Conservation (phyloP, 2,888 invertebrate species). For the Mesorhabditis spiculigera region DNA sequence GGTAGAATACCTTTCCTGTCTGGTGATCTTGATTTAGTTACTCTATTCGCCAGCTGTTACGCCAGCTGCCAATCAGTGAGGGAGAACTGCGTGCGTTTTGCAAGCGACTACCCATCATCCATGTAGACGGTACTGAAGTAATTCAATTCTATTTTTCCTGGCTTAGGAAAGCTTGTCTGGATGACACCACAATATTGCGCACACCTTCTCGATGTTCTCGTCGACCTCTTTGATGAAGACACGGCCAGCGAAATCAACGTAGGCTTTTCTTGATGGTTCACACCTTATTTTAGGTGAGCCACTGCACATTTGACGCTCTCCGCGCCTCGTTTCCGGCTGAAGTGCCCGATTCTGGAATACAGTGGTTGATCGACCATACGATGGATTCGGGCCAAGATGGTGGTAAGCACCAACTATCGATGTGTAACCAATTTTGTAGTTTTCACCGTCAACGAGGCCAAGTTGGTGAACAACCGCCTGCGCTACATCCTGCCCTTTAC, state of each 20-base stretch:
- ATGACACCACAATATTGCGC: background rate
- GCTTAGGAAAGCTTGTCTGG: background rate
- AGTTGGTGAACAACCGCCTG: background rate
- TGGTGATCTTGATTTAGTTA: background rate
- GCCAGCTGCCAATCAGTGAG: background rate
- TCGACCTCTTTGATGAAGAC: background rate
- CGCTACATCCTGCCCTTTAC: background rate
- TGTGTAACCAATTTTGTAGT: background rate
- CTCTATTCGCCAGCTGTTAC: background rate
- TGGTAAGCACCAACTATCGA: background rate
- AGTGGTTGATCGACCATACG: background rate
- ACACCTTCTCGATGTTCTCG: background rate
- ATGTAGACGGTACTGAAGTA: background rate
- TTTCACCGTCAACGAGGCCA: background rate
- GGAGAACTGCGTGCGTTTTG: conserved; percentile 5
- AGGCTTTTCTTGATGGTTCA: background rate
- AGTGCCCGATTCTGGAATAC: background rate
- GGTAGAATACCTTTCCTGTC: too few relatives aligned
- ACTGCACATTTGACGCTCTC: background rate
- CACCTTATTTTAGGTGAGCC: background rate
- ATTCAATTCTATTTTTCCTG: background rate
- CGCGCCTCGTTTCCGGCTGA: background rate
- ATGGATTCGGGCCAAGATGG: background rate
- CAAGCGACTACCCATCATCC: background rate
- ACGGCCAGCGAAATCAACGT: too few relatives aligned